phyloP scores from a whole-genome alignment of 2,888 invertebrate species.

The Steromphala cineraria region DNA sequence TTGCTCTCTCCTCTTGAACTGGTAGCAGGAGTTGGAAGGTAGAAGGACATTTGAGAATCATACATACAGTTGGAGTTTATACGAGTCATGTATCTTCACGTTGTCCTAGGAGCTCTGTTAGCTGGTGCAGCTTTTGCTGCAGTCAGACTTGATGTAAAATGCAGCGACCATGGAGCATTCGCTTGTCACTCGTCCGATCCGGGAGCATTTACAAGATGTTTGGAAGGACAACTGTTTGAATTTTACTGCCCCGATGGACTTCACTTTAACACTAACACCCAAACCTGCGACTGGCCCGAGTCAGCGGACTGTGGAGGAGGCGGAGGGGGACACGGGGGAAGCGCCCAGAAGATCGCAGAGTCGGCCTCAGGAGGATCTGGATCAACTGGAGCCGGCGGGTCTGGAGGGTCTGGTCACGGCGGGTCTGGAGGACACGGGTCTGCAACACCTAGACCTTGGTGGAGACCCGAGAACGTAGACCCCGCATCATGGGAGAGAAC shows the following conservation, averaged over 20 bases:
- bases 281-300: conserved; percentile 55
- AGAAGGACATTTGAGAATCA: no score
- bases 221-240: conserved; percentile 42
- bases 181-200: conserved; percentile 41
- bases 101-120: not conserved
- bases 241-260: conserved; percentile 46
- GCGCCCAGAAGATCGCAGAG: not conserved
- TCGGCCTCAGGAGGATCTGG: not conserved
- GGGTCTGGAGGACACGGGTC: not conserved
- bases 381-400: not conserved
- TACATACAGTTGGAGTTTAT: not conserved
- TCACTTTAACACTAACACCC: conserved; percentile 49
- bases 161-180: conserved; percentile 35
- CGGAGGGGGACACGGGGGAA: not conserved
- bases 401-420: not conserved
- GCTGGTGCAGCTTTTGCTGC: conserved; percentile 11
- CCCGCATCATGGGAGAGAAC: conserved; percentile 35
- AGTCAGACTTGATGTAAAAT: conserved; percentile 16
- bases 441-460: conserved; percentile 36
- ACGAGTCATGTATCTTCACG: not conserved
- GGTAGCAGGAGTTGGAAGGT: not conserved
- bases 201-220: conserved; percentile 39
- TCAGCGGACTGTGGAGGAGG: conserved; percentile 41
- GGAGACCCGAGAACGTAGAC: conserved; percentile 39
- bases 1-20: not conserved